Conservation (phyloP, 2,888 invertebrate species). For the Pseudococcus longispinus region DNA sequence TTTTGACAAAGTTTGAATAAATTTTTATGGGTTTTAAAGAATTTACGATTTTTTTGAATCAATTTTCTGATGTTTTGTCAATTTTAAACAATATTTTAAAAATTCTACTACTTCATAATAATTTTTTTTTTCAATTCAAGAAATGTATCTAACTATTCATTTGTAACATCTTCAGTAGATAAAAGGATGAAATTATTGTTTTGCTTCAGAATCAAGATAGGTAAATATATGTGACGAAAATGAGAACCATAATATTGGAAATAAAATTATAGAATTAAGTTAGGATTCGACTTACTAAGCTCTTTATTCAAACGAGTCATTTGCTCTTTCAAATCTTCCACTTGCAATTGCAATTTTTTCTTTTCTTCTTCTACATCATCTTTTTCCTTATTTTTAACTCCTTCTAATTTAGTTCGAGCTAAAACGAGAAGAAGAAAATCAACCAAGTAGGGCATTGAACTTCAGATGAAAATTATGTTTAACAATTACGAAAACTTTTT, state of each 20-base stretch:
- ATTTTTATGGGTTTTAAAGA: too few species aligned
- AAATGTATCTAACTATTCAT: too few species aligned
- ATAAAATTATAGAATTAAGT: constrained; percentile 35
- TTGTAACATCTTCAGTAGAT: too few species aligned
- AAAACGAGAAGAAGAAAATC: neutral
- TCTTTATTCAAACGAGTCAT: constrained; percentile 69
- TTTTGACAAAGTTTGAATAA: too few species aligned
- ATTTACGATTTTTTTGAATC: too few species aligned
- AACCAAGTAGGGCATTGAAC: neutral
- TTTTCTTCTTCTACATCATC: constrained; percentile 66
- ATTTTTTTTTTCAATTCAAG: too few species aligned
- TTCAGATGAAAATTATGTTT: neutral
- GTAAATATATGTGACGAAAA: neutral
- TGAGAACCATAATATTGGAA: neutral
- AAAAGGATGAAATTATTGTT: too few species aligned
- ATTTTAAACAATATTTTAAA: too few species aligned
- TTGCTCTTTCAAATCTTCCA: constrained; percentile 69
- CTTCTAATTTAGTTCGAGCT: constrained; percentile 49
- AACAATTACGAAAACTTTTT: neutral
- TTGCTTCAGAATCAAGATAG: too few species aligned
- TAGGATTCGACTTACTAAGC: constrained; percentile 67
- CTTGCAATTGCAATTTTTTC: constrained; percentile 65
- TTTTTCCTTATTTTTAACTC: constrained; percentile 64
- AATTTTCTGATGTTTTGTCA: too few species aligned
- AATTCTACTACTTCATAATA: too few species aligned